These are phyloP conservation scores for Hyperopisus bebe DNA, from an alignment of 2,113 vertebrate genomes.

Conservation along the genomic window DNA sequence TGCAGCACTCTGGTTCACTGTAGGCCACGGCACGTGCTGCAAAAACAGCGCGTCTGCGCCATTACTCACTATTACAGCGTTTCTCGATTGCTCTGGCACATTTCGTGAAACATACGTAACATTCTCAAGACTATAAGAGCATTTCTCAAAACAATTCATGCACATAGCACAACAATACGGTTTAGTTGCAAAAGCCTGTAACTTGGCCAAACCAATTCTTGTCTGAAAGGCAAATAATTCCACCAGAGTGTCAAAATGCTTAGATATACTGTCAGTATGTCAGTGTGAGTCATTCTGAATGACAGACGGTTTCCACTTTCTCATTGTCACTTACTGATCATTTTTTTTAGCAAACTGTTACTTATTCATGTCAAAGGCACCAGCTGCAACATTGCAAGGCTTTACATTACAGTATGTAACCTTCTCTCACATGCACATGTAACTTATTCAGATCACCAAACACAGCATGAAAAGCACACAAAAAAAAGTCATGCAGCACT, in stretches of 20 bases:
- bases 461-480: background rate
- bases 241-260: background rate
- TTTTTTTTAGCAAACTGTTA: background rate
- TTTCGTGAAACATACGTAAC: background rate
- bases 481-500: background rate
- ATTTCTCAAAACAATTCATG: background rate
- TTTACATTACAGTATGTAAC: background rate
- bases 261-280: background rate
- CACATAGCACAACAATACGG: background rate
- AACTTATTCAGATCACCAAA: background rate
- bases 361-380: background rate
- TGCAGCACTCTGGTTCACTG: constrained; percentile 68
- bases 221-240: background rate
- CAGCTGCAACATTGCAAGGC: background rate
- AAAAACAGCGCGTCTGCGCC: background rate
- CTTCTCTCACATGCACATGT: background rate
- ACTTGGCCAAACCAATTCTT: background rate
- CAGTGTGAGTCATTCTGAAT: background rate
- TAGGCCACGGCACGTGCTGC: constrained; percentile 80
- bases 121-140: background rate
- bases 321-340: background rate
- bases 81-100: background rate
- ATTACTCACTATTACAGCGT: background rate
- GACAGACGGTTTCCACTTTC: background rate
- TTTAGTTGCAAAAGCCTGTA: background rate